Conservation (phyloP, 2,797 vertebrate genomes). For the Hephaestus fuliginosus region DNA sequence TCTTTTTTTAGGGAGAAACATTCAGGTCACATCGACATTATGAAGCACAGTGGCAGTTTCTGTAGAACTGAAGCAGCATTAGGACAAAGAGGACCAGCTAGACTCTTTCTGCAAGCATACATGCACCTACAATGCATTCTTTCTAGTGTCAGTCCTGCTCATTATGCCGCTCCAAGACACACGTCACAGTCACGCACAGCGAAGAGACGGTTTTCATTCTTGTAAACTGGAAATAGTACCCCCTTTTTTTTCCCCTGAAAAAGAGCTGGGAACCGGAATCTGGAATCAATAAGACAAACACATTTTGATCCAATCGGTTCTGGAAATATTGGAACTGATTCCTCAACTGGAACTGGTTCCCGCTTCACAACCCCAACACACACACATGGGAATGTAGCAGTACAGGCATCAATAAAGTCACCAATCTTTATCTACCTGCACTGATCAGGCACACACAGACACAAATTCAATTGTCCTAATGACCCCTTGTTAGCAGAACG, state of each 20-base stretch:
- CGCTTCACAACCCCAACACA: slow-evolving; percentile 15
- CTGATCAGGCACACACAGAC: slow-evolving; percentile 65
- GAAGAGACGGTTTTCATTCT: slow-evolving; percentile 6
- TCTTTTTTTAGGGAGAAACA: slow-evolving; percentile 30
- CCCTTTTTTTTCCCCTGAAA: background rate
- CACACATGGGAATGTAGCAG: slow-evolving; percentile 42
- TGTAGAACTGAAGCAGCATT: slow-evolving; percentile 18
- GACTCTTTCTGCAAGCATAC: slow-evolving; percentile 34
- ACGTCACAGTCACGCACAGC: slow-evolving; percentile 3
- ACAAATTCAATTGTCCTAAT: slow-evolving; percentile 83
- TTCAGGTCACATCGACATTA: slow-evolving; percentile 45
- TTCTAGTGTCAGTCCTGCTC: slow-evolving; percentile 14
- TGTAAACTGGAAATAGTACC: slow-evolving; percentile 14
- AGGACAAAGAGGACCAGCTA: slow-evolving; percentile 43
- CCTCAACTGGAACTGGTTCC: slow-evolving; percentile 52
- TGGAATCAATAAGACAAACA: slow-evolving; percentile 66
- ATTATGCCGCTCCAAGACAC: slow-evolving; percentile 25
- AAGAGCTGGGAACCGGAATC: slow-evolving; percentile 39
- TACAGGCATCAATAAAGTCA: slow-evolving; percentile 61
- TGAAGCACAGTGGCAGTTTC: slow-evolving; percentile 23
- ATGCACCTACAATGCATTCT: slow-evolving; percentile 28
- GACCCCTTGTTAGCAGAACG: slow-evolving; percentile 78
- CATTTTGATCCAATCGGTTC: slow-evolving; percentile 59
- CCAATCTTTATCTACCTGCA: slow-evolving; percentile 51
- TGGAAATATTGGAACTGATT: slow-evolving; percentile 62